Base-by-base conservation (phyloP, 2,888 invertebrate species). In the Agonopterix alstromeriana region DNA sequence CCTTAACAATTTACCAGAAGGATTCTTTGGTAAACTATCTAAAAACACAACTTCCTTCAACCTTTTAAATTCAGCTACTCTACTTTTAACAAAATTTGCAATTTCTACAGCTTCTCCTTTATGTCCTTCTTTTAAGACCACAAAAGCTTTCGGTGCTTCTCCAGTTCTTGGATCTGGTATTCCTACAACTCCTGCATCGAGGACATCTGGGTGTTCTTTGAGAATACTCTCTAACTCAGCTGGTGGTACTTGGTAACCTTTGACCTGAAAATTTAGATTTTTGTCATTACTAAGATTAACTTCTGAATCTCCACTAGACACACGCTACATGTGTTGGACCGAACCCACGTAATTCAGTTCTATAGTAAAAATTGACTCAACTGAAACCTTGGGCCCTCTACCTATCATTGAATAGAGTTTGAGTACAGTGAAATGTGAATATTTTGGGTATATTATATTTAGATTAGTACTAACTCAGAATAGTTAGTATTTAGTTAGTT, bases 101-200 rank as follows among this genome's bases (percentile, higher is more conserved):
- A 94, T 81, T n/a, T 92, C 91, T 2, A 90, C 82, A 17, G 77
- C 77, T 0, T 76, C 82, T 0, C 87, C 65, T 36, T 67, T 70
- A 27, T 62, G 56, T 17, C 74, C 75, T 5, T 76, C 61, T 53
- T 90, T 90, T 1, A 82, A 58, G 0, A 93, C 91, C 7, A 95
- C 81, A 58, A 92, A 93, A 0, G 94, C 95, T 54, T 90, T 89
- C 0, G 95, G 95, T 4, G 91, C 85, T 79, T 95, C 94, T 2
- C 95, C 95, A 51, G 79, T 83, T 42, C 82, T 70, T 0, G 82
- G 78, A 66, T 94, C 90, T 0, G 92, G 91, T 43, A 94, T 76
- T 5, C 95, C 95, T 54, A 95, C 85, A 3, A 97, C 96, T 0
- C 93, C 96, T 0, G 93, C 94, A 63, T 97, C 96, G 10, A 82